A percentile compares a stretch with the other conserved stretches of the same genome.
phyloP scores from a whole-genome alignment of 2,888 invertebrate genomes.

The Stenichneumon culpator region DNA sequence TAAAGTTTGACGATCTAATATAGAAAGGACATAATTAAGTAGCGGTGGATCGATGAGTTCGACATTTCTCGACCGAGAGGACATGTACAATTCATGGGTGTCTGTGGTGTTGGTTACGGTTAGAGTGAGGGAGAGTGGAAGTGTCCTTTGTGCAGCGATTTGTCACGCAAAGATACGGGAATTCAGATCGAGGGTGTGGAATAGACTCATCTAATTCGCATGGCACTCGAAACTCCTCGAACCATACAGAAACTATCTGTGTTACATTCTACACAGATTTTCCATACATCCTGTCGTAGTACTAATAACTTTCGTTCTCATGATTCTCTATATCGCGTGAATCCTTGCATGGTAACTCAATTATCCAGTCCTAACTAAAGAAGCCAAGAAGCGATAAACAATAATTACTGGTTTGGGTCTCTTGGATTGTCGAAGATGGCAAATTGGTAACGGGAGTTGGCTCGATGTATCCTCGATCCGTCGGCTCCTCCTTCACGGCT shows the following conservation, averaged over 20 bases:
- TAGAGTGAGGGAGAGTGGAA: constrained; percentile 25
- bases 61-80: background rate
- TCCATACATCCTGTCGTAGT: background rate
- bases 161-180: constrained; percentile 76
- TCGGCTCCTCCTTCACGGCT: constrained; percentile 80
- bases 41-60: constrained; percentile 41
- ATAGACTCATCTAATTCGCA: constrained; percentile 27
- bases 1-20: background rate
- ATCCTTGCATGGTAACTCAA: background rate
- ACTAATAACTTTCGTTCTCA: too few relatives aligned
- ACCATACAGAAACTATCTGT: background rate
- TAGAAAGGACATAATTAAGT: constrained; percentile 10
- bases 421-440: constrained; percentile 73
- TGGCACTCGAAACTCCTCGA: background rate
- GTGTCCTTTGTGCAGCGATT: constrained; percentile 77
- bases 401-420: constrained; percentile 75
- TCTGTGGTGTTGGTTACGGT: constrained; percentile 65
- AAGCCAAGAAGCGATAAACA: background rate
- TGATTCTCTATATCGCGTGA: too few relatives aligned
- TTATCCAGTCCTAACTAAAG: background rate
- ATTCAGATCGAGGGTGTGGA: constrained; percentile 43
- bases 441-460: constrained; percentile 74
- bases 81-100: constrained; percentile 74
- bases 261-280: background rate
- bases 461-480: constrained; percentile 79